Evolutionary conservation across 2,888 invertebrate genomes (phyloP), one percentile per base, ranked within the genome.

Genomic region (Euphydryas editha): DNA sequence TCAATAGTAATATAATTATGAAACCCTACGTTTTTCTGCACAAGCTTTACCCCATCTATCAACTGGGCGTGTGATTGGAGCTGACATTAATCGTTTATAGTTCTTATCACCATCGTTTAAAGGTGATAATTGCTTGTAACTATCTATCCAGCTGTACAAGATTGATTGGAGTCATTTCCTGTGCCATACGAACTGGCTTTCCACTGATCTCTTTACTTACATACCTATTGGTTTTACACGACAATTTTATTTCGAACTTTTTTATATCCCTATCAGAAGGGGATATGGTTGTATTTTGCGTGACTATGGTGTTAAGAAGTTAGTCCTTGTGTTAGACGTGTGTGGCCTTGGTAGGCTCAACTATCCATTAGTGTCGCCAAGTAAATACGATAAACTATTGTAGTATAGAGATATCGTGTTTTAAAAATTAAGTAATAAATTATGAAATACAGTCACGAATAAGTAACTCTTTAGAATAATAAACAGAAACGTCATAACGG

Each of bases 131-230:
- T 63, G 72, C 67, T 63, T 64, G 69, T 72, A 63, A 56, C 49
- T 65, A 62, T 55, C 66, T 71, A 59, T 42, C 62, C 59, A 67
- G 36, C 30, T 4, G 71, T 65, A 71, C 67, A 73, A 80, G 78
- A 79, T 79, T 81, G 78, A 83, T 81, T 79, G 78, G 76, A 75
- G 72, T 73, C 76, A 82, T 81, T 77, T 76, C 75, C 76, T 84
- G 79, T 76, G 73, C 75, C 71, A 76, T 70, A 68, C 73, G 76
- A 78, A 79, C 72, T 68, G 74, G 75, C 80, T 81, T 82, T 81
- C 79, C 76, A 81, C 77, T 79, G 80, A 74, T 79, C 82, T 78
- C 78, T 79, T 81, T 81, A 80, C 79, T 79, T 72, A 77, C 75
- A 75, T 79, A 76, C 76, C n/a, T n/a, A n/a, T n/a, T 72, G 73